Conservation (phyloP, 2,797 vertebrate genomes). For the Triplophysa bombifrons region DNA sequence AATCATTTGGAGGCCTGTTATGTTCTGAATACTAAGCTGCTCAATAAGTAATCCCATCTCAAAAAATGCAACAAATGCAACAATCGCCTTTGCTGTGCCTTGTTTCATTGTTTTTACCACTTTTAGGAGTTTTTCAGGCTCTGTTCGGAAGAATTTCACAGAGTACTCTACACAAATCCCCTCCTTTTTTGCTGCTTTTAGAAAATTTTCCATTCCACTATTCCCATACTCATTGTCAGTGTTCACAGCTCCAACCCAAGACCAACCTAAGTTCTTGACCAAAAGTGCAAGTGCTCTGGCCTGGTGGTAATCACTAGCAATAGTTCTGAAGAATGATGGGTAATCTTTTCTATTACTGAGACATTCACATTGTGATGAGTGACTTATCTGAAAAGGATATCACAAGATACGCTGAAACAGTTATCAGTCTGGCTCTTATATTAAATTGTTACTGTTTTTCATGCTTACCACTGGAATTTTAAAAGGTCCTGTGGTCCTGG, state of each 20-base stretch:
- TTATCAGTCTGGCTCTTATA: background rate
- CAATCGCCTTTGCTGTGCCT: conserved; percentile 71
- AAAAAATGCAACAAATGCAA: conserved; percentile 70
- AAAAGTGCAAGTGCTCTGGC: conserved; percentile 72
- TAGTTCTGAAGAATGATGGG: conserved; percentile 75
- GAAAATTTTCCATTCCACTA: conserved; percentile 76
- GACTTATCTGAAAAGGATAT: conserved; percentile 70
- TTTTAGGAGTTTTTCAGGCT: conserved; percentile 68
- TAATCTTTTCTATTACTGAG: conserved; percentile 70
- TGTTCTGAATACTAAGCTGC: conserved; percentile 67
- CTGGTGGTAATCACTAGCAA: conserved; percentile 76
- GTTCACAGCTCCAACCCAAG: conserved; percentile 78
- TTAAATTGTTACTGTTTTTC: background rate
- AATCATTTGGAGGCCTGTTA: conserved; percentile 74
- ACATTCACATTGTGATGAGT: conserved; percentile 76
- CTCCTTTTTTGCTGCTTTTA: conserved; percentile 67
- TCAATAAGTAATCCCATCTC: conserved; percentile 74
- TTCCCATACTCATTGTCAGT: conserved; percentile 79
- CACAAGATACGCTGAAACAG: background rate
- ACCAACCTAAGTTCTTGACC: conserved; percentile 77
- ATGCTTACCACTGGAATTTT: conserved; percentile 74
- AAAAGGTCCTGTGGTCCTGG: conserved; percentile 73
- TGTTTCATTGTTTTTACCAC: conserved; percentile 70
- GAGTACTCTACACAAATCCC: conserved; percentile 76
- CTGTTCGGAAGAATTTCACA: conserved; percentile 69